A percentile compares a stretch with the other conserved stretches of the same genome.
Conservation (phyloP, 2,797 vertebrate species). For the Staurois parvus region DNA sequence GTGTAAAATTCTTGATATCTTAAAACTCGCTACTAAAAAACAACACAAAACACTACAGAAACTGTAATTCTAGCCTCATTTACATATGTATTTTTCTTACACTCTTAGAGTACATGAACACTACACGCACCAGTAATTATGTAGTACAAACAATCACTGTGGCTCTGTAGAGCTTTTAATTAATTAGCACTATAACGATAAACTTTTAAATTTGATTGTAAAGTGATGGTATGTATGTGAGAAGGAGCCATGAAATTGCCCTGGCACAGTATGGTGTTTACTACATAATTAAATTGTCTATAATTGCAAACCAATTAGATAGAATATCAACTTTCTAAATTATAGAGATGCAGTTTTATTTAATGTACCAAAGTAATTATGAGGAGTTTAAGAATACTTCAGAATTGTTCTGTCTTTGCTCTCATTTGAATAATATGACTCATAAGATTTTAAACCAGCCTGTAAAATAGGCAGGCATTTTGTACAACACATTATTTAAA, state of each 20-base stretch:
- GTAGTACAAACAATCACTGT: slow-evolving; percentile 62
- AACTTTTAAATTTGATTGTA: slow-evolving; percentile 62
- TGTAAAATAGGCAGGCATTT: neutral
- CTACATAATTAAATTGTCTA: slow-evolving; percentile 62
- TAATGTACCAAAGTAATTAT: slow-evolving; percentile 55
- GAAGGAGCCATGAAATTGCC: slow-evolving; percentile 60
- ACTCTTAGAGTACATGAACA: slow-evolving; percentile 46
- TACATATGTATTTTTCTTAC: slow-evolving; percentile 52
- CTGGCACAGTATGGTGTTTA: slow-evolving; percentile 60
- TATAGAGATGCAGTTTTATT: slow-evolving; percentile 56
- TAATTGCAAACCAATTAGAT: slow-evolving; percentile 62
- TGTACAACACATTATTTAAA: too few relatives aligned
- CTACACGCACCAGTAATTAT: slow-evolving; percentile 62
- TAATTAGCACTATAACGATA: slow-evolving; percentile 62
- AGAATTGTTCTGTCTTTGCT: slow-evolving; percentile 29
- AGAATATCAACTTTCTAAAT: slow-evolving; percentile 56
- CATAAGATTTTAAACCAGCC: slow-evolving; percentile 7
- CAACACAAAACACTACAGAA: slow-evolving; percentile 2
- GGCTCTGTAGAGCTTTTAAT: slow-evolving; percentile 58
- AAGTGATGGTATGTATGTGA: slow-evolving; percentile 59
- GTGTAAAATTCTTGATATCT: neutral
- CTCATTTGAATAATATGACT: slow-evolving; percentile 4
- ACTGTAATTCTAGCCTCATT: slow-evolving; percentile 37
- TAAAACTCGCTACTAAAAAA: neutral
- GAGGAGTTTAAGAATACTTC: slow-evolving; percentile 43